Evolutionary conservation across 2,113 vertebrate genomes (phyloP), one percentile per base, ranked within the genome.

Genomic region (Vulpes vulpes): DNA sequence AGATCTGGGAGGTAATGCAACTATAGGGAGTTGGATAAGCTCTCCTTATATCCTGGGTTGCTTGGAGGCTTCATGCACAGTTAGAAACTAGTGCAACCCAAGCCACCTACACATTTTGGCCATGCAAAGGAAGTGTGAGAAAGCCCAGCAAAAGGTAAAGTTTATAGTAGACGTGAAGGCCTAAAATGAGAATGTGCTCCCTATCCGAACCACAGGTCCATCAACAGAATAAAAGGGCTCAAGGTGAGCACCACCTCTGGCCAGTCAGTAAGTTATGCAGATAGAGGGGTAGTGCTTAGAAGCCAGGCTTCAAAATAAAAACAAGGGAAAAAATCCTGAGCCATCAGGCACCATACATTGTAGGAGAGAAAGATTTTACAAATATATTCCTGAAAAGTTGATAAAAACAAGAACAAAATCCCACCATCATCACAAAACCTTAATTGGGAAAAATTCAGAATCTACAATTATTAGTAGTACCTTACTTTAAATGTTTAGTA

Each of bases 401-500:
- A 57, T 91, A 38, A 67, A 49, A 57, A 11, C 49, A 53, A 51
- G 49, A n/a, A 51, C 25, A 22, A 91, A 38, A 86, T n/a, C 27
- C 3, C 11, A 80, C 14, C 23, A 82, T 11, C 4, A 43, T 11
- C 27, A 62, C 5, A 35, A 65, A 73, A 49, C 76, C 30, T 65
- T 82, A 65, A 43, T 19, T 22, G 59, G 67, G 15, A n/a, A 55
- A 62, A 81, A 30, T 5, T 89, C 67, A 74, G n/a, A 55, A 83
- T 74, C 49, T 15, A 62, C 43, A 55, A 25, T 74, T 83, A 14
- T 23, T 43, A 71, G 51, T 32, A 81, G 49, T 90, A 87, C 43
- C 59, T 91, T 74, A 76, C 76, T 76, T 91, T 94, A 91, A 87
- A 62, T 89, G 35, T 85, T 89, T 22, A 84, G 10, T 96, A 83